Conservation (phyloP, 2,888 invertebrate genomes). For the Drosophila neonasuta region DNA sequence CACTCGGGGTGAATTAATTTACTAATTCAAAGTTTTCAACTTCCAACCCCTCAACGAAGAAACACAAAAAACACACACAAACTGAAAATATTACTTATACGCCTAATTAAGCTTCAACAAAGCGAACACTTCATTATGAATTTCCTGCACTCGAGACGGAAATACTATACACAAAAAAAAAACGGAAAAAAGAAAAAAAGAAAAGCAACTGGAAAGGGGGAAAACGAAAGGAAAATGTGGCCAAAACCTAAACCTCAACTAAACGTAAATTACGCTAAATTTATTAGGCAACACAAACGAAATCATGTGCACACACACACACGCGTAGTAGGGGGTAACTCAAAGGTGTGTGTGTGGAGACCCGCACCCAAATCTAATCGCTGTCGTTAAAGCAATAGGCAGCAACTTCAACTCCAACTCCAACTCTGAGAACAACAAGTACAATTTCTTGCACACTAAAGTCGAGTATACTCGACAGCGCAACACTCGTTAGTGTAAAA, state of each 20-base stretch:
- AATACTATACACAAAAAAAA: conserved; percentile 10
- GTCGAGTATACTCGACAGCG: not conserved
- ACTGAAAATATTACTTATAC: conserved; percentile 73
- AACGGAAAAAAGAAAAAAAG: too few species aligned
- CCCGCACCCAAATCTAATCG: conserved; percentile 60
- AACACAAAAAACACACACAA: conserved; percentile 7
- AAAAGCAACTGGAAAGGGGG: not conserved
- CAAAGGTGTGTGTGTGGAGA: not conserved
- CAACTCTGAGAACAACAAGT: conserved; percentile 11
- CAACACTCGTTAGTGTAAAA: not conserved
- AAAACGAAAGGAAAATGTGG: conserved; percentile 8
- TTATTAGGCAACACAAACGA: conserved; percentile 66
- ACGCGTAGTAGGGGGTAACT: not conserved
- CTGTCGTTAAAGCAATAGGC: conserved; percentile 64
- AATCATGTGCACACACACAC: conserved; percentile 34
- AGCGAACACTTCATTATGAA: conserved; percentile 76
- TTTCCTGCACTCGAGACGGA: conserved; percentile 63
- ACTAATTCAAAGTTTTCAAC: conserved; percentile 64
- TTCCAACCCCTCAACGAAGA: conserved; percentile 2
- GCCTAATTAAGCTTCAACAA: conserved; percentile 77
- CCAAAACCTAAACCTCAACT: conserved; percentile 60
- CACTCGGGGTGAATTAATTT: conserved; percentile 69
- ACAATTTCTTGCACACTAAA: conserved; percentile 4
- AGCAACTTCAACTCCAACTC: conserved; percentile 35
- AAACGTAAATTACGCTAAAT: conserved; percentile 73